Conservation (phyloP, 1,140 invertebrate species). For the Atta colombica region DNA sequence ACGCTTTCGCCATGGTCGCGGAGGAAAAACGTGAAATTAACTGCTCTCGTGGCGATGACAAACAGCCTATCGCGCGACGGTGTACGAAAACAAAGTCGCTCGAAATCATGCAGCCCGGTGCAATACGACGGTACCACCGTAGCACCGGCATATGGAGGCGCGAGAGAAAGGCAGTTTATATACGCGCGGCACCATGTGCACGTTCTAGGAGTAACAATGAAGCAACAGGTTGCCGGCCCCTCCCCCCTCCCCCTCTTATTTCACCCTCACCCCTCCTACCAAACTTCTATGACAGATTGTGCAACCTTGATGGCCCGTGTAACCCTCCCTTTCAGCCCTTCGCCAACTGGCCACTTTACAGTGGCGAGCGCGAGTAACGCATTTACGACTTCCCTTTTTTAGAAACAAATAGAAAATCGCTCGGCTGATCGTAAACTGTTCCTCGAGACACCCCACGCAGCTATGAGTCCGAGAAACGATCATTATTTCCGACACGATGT, state of each 20-base stretch:
- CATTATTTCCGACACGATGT: constrained; percentile 43
- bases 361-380: constrained; percentile 38
- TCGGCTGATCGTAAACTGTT: constrained; percentile 65
- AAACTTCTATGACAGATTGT: constrained; percentile 77
- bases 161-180: constrained; percentile 70
- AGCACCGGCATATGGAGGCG: constrained; percentile 33
- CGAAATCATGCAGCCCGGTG: constrained; percentile 57
- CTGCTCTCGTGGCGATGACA: constrained; percentile 61
- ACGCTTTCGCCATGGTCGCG: constrained; percentile 37
- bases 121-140: constrained; percentile 50
- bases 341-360: constrained; percentile 76
- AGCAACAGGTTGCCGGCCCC: constrained; percentile 74
- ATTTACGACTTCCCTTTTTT: constrained; percentile 70
- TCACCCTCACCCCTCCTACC: constrained; percentile 45
- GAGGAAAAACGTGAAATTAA: constrained; percentile 43
- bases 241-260: constrained; percentile 4
- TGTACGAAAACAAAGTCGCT: constrained; percentile 60
- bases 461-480: neutral
- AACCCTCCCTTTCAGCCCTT: constrained; percentile 76
- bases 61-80: constrained; percentile 51
- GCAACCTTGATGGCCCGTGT: constrained; percentile 77
- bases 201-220: constrained; percentile 75
- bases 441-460: constrained; percentile 40
- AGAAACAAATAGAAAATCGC: constrained; percentile 71
- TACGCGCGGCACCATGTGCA: constrained; percentile 64